Evolutionary conservation across 2,888 invertebrate genomes (phyloP).

Genomic region (Drosophila ustulata): DNA sequence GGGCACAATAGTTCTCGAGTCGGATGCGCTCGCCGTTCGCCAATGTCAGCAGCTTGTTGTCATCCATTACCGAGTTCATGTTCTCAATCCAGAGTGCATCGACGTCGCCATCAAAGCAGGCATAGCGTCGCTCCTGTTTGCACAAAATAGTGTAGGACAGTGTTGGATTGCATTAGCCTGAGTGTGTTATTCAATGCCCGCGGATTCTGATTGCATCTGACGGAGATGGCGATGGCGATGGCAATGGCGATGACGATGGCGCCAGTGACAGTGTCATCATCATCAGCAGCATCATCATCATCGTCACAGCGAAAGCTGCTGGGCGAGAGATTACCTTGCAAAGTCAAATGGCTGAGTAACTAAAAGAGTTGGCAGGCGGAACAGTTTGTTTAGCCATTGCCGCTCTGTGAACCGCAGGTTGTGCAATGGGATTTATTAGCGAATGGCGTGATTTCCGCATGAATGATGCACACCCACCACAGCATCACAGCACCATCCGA

Average conservation of each 20-base stretch:
- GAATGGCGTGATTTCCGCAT: constrained; percentile 65
- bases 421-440: constrained; percentile 76
- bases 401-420: constrained; percentile 25
- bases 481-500: no score
- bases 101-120: constrained; percentile 96
- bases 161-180: constrained; percentile 75
- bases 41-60: constrained; percentile 94
- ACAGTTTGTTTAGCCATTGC: constrained; percentile 35
- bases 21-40: constrained; percentile 96
- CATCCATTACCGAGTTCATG: constrained; percentile 99
- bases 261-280: neutral
- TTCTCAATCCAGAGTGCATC: constrained; percentile 98
- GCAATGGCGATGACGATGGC: constrained; percentile 4
- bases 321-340: constrained; percentile 45
- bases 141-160: constrained; percentile 56
- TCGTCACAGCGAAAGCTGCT: neutral
- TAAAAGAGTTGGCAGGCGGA: constrained; percentile 34
- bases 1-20: constrained; percentile 91
- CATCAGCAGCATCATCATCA: neutral
- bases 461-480: constrained; percentile 52
- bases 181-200: constrained; percentile 73
- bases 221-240: constrained; percentile 1
- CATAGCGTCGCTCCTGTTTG: constrained; percentile 90
- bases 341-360: constrained; percentile 52
- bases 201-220: constrained; percentile 16